Base-by-base conservation (phyloP, 1,140 invertebrate genomes). In the Zeugodacus cucurbitae region DNA sequence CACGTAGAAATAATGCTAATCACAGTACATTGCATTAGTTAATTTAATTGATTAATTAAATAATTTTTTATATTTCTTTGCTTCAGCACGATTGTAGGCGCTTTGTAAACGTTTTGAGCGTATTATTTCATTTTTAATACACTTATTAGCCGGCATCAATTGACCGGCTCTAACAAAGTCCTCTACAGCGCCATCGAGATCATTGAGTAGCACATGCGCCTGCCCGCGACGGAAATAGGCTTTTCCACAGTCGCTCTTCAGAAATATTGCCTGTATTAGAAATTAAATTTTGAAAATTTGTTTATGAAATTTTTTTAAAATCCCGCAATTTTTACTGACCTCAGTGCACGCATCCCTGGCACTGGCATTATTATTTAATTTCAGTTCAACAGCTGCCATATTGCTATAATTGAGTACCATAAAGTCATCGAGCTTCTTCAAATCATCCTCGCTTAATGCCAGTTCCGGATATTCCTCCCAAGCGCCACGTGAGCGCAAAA, bases 181-280 rank as follows among this genome's bases (percentile, higher is more conserved):
- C 22, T 94, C 93, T 10, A 98, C 93, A 20, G 96, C 96, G 41
- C 95, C 92, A 59, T 97, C 95, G 48, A 91, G 97, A 97, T 98
- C 97, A 78, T 96, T 96, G 22, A 97, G 91, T 2, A 94, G 95
- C 91, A 96, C 94, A 70, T 96, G 94, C 0, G 97, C 97, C 93
- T 97, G 96, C 0, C 96, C 97, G 89, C 96, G 95, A 90, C 97
- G 94, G 93, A 96, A 98, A 44, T 96, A 93, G 0, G 97, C 97
- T 94, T 98, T 98, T 67, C 95, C 95, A 93, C 97, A 97, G 0
- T 94, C 94, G 32, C 95, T 92, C 88, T 97, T 95, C 2, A 95
- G 90, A 78, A 94, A 90, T 87, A 98, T 92, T 64, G 97, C 96
- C 96, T 97, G 90, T 54, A 17, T 2, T 1, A 93, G 92, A 11